Evolutionary conservation across 2,113 vertebrate species (phyloP).

Genomic region (Larimichthys polyactis): DNA sequence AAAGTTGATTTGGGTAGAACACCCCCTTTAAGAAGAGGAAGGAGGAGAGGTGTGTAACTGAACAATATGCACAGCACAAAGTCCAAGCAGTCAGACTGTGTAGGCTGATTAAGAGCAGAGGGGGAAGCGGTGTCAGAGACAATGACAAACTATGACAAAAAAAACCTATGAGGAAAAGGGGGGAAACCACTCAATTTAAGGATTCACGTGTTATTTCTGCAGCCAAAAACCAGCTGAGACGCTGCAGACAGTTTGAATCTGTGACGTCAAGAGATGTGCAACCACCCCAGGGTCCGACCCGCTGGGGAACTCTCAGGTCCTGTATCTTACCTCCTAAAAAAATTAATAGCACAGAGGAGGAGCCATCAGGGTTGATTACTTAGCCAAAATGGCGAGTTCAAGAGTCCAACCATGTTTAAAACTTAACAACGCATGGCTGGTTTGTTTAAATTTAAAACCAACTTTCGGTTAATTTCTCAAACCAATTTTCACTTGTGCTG

Average conservation of each 20-base stretch:
- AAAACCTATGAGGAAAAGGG: neutral
- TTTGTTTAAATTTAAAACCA: neutral
- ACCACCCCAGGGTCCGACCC: neutral
- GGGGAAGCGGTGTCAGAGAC: neutral
- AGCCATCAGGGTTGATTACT: neutral
- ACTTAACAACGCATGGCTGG: too few relatives aligned
- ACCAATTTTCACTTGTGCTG: neutral
- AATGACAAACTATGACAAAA: neutral
- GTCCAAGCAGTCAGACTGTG: slow-evolving; percentile 52
- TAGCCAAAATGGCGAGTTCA: neutral
- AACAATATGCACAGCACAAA: slow-evolving; percentile 69
- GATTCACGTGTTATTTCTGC: slow-evolving; percentile 12
- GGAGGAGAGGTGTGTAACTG: slow-evolving; percentile 11
- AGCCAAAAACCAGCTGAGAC: slow-evolving; percentile 7
- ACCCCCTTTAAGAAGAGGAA: slow-evolving; percentile 4
- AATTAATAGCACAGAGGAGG: neutral
- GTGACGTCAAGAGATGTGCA: slow-evolving; percentile 23
- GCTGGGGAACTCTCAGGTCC: neutral
- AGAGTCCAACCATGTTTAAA: neutral
- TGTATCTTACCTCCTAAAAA: neutral
- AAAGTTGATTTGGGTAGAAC: slow-evolving; percentile 43
- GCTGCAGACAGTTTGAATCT: slow-evolving; percentile 2
- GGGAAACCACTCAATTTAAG: slow-evolving; percentile 44
- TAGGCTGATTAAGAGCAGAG: neutral
- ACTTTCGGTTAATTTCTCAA: neutral